Evolutionary conservation across 2,888 invertebrate species (phyloP), one percentile per base, ranked within the genome.

Genomic region (Zeuzera pyrina): DNA sequence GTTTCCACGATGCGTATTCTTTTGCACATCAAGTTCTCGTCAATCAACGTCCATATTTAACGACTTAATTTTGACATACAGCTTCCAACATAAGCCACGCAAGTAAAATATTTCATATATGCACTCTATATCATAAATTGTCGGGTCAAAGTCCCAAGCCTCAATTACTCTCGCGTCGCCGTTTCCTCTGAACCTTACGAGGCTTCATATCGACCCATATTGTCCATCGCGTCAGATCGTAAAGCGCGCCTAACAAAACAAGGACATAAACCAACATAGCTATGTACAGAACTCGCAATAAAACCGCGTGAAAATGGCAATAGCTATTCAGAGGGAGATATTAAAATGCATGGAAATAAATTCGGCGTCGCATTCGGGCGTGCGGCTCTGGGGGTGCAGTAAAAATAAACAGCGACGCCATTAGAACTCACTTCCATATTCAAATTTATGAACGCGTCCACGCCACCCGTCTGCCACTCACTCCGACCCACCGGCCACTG

Each of bases 371-470:
- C 85, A 85, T 85, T 85, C 85, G 84, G 73, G 67, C 79, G 68
- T 72, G 64, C 72, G 61, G 72, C 70, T 77, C 68, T 69, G 77
- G 81, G 83, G 83, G 78, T 83, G 78, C 81, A 79, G 77, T 81
- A 77, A 84, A 84, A 85, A 84, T 85, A 86, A 85, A 85, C 86
- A 85, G 78, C 71, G 74, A 69, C 73, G 77, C 78, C 77, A 84
- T 85, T 81, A 85, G 74, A 78, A 81, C 78, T 77, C 85, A 85
- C 85, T 85, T 85, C 85, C 84, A 85, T 85, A 84, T 84, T 84
- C 78, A 73, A 83, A 83, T 83, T 78, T 79, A 79, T 79, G 78
- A 81, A 78, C 72, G 72, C 71, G 77, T 69, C 66, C 68, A 56
- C 63, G 52, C 57, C 57, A 55, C 52, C 36, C 42, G 42, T 41